Evolutionary conservation across 2,888 invertebrate genomes (phyloP).

Genomic region (Bibio marci): DNA sequence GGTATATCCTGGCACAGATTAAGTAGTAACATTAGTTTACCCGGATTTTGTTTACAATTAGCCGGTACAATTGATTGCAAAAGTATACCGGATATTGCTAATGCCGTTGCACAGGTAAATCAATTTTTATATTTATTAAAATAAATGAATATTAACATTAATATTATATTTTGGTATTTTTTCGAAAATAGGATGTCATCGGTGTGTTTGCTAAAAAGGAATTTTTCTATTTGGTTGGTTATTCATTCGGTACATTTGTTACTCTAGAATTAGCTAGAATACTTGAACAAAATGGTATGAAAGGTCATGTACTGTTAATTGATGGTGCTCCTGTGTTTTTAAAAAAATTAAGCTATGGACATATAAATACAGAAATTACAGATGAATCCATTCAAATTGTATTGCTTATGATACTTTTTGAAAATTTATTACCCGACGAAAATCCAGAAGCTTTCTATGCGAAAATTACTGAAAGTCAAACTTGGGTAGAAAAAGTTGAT

Average conservation of each 20-base stretch:
- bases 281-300: slow-evolving; percentile 47
- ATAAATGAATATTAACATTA: too few relatives aligned
- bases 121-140: neutral
- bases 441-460: slow-evolving; percentile 18
- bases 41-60: too few relatives aligned
- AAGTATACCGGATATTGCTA: slow-evolving; percentile 17
- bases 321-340: slow-evolving; percentile 68
- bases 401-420: slow-evolving; percentile 18
- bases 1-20: slow-evolving; percentile 25
- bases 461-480: slow-evolving; percentile 34
- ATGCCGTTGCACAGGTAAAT: slow-evolving; percentile 19
- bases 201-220: slow-evolving; percentile 36
- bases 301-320: slow-evolving; percentile 53
- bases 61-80: too few relatives aligned
- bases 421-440: slow-evolving; percentile 23
- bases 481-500: slow-evolving; percentile 39
- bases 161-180: neutral
- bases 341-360: slow-evolving; percentile 28
- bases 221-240: slow-evolving; percentile 62
- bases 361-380: slow-evolving; percentile 16
- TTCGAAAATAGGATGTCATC: slow-evolving; percentile 44
- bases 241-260: slow-evolving; percentile 72
- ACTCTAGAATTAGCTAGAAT: slow-evolving; percentile 58
- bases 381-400: slow-evolving; percentile 22
- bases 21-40: too few relatives aligned